Evolutionary conservation across 2,888 invertebrate genomes (phyloP).

Genomic region (Stramonita haemastoma): DNA sequence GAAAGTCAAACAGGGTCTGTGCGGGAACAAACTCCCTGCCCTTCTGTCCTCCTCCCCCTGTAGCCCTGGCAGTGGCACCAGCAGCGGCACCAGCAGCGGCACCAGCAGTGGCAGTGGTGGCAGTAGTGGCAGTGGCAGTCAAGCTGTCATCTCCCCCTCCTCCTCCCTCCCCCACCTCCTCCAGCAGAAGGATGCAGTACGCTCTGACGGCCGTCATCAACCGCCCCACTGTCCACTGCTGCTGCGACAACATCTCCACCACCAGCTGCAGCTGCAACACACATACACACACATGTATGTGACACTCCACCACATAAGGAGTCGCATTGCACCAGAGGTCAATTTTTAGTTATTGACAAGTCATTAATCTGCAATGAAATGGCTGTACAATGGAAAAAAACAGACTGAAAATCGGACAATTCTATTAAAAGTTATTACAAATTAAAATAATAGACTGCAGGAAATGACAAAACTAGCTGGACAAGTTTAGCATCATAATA

Average conservation of each 20-base stretch:
- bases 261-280: slow-evolving; percentile 62
- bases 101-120: neutral
- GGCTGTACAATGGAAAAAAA: too few species aligned
- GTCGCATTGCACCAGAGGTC: too few species aligned
- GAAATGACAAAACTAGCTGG: too few species aligned
- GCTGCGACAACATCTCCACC: slow-evolving; percentile 54
- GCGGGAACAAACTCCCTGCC: slow-evolving; percentile 20
- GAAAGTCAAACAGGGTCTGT: slow-evolving; percentile 45
- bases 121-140: neutral
- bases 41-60: neutral
- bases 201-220: slow-evolving; percentile 63
- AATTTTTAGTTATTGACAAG: too few species aligned
- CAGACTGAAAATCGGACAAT: too few species aligned
- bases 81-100: neutral
- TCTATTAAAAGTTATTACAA: too few species aligned
- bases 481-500: too few species aligned
- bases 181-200: slow-evolving; percentile 58
- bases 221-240: slow-evolving; percentile 64
- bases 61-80: neutral
- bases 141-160: neutral
- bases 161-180: neutral
- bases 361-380: too few species aligned
- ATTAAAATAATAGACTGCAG: too few species aligned
- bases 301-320: too few species aligned
- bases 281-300: neutral